Conservation (phyloP, 2,888 invertebrate genomes). For the Prostheceraeus crozeri region DNA sequence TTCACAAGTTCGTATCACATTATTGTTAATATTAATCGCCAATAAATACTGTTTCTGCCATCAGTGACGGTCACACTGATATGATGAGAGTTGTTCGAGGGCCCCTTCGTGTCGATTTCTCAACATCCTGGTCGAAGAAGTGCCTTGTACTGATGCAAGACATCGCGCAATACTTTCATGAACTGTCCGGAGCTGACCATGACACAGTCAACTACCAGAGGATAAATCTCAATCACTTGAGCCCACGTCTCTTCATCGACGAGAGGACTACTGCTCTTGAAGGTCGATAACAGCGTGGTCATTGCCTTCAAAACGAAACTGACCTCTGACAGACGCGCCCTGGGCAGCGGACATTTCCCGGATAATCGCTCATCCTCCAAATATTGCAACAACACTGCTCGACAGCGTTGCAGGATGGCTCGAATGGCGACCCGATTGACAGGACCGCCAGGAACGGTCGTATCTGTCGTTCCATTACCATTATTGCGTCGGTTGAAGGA, state of each 20-base stretch:
- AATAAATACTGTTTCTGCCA: no score
- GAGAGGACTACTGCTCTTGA: constrained; percentile 67
- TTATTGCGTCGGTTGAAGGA: constrained; percentile 61
- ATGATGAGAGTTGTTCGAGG: no score
- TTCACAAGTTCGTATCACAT: no score
- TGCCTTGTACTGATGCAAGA: constrained; percentile 70
- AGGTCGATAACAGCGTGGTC: constrained; percentile 77
- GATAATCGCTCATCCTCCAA: constrained; percentile 74
- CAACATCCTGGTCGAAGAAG: constrained; percentile 46
- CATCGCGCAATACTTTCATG: constrained; percentile 71
- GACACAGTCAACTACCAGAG: constrained; percentile 75
- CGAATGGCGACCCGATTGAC: constrained; percentile 68
- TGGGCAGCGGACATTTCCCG: constrained; percentile 75
- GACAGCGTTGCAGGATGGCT: constrained; percentile 80
- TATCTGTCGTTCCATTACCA: constrained; percentile 41
- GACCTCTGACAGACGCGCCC: constrained; percentile 85
- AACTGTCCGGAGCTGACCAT: constrained; percentile 70
- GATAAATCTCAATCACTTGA: constrained; percentile 82
- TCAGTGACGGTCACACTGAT: no score
- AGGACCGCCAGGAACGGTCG: constrained; percentile 60
- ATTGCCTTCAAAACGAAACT: constrained; percentile 89
- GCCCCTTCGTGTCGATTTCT: no score
- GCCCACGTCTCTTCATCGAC: constrained; percentile 85
- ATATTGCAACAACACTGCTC: constrained; percentile 80
- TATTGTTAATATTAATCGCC: no score